Percentiles rank a stretch among this genome's conserved stretches.
Conservation (phyloP, 2,797 vertebrate species). For the Peromyscus melanophrys region DNA sequence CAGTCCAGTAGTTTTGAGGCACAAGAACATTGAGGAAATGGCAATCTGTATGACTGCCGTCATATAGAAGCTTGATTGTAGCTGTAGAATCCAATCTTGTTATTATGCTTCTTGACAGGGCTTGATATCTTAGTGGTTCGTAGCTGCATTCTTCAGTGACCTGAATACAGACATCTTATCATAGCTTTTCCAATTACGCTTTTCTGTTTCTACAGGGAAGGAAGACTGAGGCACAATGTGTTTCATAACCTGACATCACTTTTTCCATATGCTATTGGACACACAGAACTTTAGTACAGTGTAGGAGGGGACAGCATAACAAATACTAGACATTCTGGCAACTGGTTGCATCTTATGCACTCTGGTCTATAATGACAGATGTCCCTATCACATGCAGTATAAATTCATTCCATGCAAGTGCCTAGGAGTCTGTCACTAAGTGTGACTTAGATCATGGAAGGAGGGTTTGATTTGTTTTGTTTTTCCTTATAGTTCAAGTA, state of each 20-base stretch:
- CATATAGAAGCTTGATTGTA: background rate
- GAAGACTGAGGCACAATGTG: background rate
- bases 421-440: background rate
- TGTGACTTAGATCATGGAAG: background rate
- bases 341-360: fast-evolving
- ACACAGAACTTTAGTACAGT: background rate
- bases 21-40: background rate
- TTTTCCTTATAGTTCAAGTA: background rate
- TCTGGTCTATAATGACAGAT: no score
- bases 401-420: background rate
- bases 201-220: background rate
- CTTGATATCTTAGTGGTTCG: background rate
- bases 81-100: background rate
- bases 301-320: fast-evolving
- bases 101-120: background rate
- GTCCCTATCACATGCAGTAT: background rate
- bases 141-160: background rate
- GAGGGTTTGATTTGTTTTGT: background rate
- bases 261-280: background rate
- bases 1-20: background rate
- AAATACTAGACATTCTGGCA: background rate
- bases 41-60: background rate
- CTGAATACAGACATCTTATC: background rate
- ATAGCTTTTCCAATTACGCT: background rate
- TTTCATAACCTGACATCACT: background rate